phyloP scores from a whole-genome alignment of 1,140 invertebrate genomes.

The Ridgeia piscesae region DNA sequence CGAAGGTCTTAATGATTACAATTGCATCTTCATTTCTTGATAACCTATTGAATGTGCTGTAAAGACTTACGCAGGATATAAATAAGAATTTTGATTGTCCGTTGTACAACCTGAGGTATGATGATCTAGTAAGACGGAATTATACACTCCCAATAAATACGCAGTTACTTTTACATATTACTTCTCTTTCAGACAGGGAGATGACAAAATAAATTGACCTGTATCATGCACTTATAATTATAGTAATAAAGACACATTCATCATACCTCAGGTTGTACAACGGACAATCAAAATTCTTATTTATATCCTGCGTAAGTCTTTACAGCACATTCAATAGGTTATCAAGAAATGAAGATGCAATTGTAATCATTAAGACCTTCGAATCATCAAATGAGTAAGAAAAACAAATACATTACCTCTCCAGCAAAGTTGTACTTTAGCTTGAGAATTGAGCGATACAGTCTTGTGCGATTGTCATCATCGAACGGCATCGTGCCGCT shows the following conservation, averaged over 20 bases:
- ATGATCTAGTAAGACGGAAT: background rate
- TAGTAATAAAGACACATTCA: background rate
- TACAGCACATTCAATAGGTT: background rate
- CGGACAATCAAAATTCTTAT: background rate
- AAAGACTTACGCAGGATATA: background rate
- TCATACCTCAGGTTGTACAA: background rate
- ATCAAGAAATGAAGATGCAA: background rate
- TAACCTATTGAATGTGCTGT: background rate
- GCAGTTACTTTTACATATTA: background rate
- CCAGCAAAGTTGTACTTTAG: constrained; percentile 62
- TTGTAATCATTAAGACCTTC: no score
- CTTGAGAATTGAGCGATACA: constrained; percentile 62
- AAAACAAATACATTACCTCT: constrained; percentile 48
- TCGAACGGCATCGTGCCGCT: constrained; percentile 76
- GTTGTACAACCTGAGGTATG: background rate
- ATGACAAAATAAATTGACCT: no score
- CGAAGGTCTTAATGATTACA: no score
- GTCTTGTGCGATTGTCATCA: constrained; percentile 60
- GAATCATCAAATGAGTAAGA: background rate
- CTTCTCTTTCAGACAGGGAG: background rate
- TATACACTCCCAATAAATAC: background rate
- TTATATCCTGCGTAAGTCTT: background rate
- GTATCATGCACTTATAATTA: background rate
- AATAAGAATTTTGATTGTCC: background rate
- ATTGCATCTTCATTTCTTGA: background rate